Evolutionary conservation across 2,113 vertebrate genomes (phyloP).

Genomic region (Leptobrachium leishanense): DNA sequence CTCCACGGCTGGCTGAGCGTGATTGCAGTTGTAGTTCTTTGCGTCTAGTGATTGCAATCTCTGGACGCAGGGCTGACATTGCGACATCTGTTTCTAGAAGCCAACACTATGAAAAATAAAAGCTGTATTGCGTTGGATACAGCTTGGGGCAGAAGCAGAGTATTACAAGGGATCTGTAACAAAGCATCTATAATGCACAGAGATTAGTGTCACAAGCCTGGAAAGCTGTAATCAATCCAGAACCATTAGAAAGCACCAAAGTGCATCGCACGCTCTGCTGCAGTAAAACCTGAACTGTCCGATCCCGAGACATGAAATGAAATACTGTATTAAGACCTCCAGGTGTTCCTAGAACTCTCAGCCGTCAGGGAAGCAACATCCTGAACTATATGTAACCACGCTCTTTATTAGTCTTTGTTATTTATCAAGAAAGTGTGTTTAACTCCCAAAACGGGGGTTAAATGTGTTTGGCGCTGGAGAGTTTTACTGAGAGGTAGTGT

Average conservation of each 20-base stretch:
- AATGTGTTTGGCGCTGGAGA: too few relatives aligned
- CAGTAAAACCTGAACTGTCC: conserved; percentile 5
- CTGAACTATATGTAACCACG: not conserved
- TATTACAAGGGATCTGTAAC: conserved; percentile 19
- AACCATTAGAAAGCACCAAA: conserved; percentile 40
- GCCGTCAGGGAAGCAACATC: not conserved
- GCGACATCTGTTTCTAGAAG: conserved; percentile 9
- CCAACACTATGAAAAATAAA: not conserved
- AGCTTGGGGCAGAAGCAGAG: conserved; percentile 33
- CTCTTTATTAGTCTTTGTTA: too few relatives aligned
- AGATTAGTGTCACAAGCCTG: conserved; percentile 36
- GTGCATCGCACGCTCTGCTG: conserved; percentile 6
- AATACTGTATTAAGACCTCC: conserved; percentile 8
- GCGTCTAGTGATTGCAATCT: too few relatives aligned
- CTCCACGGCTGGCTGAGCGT: too few relatives aligned
- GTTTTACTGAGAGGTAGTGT: too few relatives aligned
- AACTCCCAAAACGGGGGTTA: too few relatives aligned
- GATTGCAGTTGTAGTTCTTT: too few relatives aligned
- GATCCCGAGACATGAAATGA: conserved; percentile 8
- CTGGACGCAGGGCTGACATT: not conserved
- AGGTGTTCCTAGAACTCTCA: not conserved
- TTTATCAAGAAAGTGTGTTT: too few relatives aligned
- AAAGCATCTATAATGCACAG: conserved; percentile 46
- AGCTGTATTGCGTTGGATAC: conserved; percentile 12
- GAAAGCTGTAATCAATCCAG: conserved; percentile 39